A percentile compares a stretch with the other conserved stretches of the same genome.
Conservation (phyloP, 2,888 invertebrate genomes). For the Melolontha melolontha region DNA sequence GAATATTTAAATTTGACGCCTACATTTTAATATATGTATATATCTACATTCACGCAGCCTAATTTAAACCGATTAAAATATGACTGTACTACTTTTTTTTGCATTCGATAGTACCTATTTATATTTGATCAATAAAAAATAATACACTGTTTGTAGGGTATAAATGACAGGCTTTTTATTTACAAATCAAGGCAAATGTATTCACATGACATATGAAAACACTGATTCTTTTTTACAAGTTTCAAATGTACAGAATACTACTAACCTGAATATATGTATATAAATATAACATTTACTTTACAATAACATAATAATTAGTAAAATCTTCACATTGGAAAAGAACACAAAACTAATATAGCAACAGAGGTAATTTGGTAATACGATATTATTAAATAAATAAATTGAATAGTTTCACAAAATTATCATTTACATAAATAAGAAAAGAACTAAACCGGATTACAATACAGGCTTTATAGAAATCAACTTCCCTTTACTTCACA, state of each 20-base stretch:
- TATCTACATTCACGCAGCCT: too few species aligned
- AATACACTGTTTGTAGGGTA: slow-evolving; percentile 50
- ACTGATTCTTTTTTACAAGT: slow-evolving; percentile 54
- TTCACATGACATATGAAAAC: slow-evolving; percentile 61
- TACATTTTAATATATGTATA: too few species aligned
- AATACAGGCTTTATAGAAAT: slow-evolving; percentile 15
- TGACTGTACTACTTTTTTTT: too few species aligned
- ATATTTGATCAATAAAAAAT: slow-evolving; percentile 12
- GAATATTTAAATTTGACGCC: too few species aligned
- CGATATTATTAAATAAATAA: slow-evolving; percentile 19
- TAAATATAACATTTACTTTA: slow-evolving; percentile 45
- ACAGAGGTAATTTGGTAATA: slow-evolving; percentile 34
- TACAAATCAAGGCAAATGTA: slow-evolving; percentile 62
- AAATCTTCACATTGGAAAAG: slow-evolving; percentile 42
- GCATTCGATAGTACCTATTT: too few species aligned
- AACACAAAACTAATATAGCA: slow-evolving; percentile 27
- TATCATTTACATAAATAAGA: slow-evolving; percentile 9
- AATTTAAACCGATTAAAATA: too few species aligned
- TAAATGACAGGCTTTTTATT: slow-evolving; percentile 61
- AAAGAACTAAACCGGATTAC: slow-evolving; percentile 9
- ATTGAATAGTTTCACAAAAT: slow-evolving; percentile 23
- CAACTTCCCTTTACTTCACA: slow-evolving; percentile 11
- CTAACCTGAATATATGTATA: slow-evolving; percentile 26
- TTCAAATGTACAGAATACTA: slow-evolving; percentile 56
- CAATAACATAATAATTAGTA: slow-evolving; percentile 53